Evolutionary conservation across 2,797 vertebrate genomes (phyloP).

Genomic region (Orestias chungarensis): DNA sequence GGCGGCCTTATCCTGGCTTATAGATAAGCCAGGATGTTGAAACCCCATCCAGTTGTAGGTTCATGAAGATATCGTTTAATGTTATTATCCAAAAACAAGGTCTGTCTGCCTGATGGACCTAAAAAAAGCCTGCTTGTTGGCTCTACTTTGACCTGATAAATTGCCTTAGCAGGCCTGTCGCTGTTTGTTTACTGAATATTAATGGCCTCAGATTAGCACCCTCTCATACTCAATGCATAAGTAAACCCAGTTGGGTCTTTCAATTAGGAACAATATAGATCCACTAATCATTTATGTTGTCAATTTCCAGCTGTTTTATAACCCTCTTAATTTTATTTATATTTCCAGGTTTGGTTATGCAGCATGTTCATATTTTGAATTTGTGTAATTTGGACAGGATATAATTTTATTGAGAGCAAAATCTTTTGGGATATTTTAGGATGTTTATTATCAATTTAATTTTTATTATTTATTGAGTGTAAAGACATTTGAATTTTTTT

Average conservation of each 20-base stretch:
- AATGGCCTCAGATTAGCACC: background rate
- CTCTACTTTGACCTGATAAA: background rate
- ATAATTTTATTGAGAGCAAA: too few relatives aligned
- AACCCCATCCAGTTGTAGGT: background rate
- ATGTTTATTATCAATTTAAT: too few relatives aligned
- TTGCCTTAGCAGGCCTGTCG: background rate
- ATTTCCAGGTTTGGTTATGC: too few relatives aligned
- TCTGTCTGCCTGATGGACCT: background rate
- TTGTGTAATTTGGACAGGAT: too few relatives aligned
- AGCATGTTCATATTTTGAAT: too few relatives aligned
- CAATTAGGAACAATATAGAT: background rate
- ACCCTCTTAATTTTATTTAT: too few relatives aligned
- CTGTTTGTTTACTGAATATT: background rate
- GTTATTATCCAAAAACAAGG: background rate
- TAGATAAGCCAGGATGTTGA: background rate
- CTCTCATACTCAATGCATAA: background rate
- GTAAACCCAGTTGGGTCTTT: background rate
- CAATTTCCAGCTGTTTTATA: constrained; percentile 2
- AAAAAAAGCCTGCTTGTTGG: background rate
- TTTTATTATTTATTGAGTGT: too few relatives aligned
- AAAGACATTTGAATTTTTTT: too few relatives aligned
- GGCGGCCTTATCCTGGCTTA: too few relatives aligned
- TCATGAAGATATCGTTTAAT: background rate
- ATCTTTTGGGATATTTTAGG: too few relatives aligned
- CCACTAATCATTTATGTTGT: background rate